Conservation (phyloP, 2,797 vertebrate species). For the Lagodon rhomboides region DNA sequence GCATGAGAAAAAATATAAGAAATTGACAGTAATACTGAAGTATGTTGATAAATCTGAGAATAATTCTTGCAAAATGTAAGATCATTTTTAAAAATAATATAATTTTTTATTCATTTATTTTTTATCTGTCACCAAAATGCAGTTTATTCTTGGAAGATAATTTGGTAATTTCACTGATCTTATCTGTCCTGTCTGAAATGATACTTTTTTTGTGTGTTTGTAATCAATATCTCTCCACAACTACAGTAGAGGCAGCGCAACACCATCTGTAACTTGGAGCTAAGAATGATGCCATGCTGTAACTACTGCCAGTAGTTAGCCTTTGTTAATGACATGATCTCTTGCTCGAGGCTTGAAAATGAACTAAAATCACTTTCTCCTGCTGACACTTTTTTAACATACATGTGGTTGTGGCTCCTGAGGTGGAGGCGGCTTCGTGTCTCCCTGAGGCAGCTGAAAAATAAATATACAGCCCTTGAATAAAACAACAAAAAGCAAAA, state of each 20-base stretch:
- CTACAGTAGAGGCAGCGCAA: too few species aligned
- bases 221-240: too few species aligned
- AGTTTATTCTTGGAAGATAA: too few species aligned
- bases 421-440: background rate
- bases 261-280: too few species aligned
- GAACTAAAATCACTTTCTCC: background rate
- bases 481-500: too few species aligned
- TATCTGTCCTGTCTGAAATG: too few species aligned
- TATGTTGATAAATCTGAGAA: background rate
- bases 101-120: too few species aligned
- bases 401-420: fast-evolving
- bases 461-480: constrained; percentile 1
- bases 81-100: too few species aligned
- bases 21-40: background rate
- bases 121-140: too few species aligned
- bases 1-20: background rate
- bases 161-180: too few species aligned
- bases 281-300: background rate
- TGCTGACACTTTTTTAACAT: background rate
- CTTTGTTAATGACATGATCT: background rate
- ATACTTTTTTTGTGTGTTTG: too few species aligned
- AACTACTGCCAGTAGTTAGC: background rate
- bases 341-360: background rate
- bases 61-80: background rate
- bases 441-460: background rate